Evolutionary conservation across 2,113 vertebrate species (phyloP).

Genomic region (Gallinago paraguaiae): DNA sequence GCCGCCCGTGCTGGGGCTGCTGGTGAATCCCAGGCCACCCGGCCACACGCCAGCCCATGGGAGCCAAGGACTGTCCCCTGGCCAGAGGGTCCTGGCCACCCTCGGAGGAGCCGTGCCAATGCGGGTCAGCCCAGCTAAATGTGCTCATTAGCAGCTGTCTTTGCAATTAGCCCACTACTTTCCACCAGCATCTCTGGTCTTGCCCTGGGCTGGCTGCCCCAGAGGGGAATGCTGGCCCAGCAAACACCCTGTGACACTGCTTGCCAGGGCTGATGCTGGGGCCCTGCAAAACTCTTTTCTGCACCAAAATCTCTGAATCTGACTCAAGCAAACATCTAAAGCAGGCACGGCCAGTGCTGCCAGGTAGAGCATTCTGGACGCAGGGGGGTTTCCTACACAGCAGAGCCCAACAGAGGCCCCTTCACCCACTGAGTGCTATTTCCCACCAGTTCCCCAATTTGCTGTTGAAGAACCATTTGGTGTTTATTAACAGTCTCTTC

Average conservation of each 20-base stretch:
- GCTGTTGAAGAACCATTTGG: background rate
- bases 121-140: background rate
- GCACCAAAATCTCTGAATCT: background rate
- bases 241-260: background rate
- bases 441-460: background rate
- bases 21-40: background rate
- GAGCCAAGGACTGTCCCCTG: background rate
- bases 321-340: background rate
- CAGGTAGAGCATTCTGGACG: fast-evolving
- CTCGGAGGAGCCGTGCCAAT: background rate
- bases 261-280: background rate
- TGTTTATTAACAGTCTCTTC: background rate
- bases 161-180: background rate
- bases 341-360: fast-evolving
- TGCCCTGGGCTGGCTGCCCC: background rate
- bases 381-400: background rate
- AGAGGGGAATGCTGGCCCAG: background rate
- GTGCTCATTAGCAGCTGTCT: background rate
- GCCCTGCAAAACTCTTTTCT: background rate
- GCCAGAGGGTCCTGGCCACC: background rate
- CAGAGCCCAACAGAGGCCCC: background rate
- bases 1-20: too few relatives aligned
- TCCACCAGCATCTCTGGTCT: background rate
- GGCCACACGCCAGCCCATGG: background rate
- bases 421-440: background rate